A percentile compares a stretch with the other conserved stretches of the same genome.
Evolutionary conservation across 2,888 invertebrate genomes (phyloP).

Genomic region (Tipula unca): DNA sequence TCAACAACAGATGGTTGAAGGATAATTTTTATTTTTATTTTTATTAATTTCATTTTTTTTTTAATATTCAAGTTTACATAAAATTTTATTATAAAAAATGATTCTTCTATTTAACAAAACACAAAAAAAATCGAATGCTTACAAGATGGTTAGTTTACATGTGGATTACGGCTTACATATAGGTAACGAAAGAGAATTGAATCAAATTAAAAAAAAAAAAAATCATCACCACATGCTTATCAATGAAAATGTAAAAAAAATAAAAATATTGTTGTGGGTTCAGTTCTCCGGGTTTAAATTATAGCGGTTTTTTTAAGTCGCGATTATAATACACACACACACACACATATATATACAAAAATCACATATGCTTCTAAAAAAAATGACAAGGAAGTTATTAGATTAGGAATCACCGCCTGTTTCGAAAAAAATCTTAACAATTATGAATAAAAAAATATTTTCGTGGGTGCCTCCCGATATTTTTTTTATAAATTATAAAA

Average conservation of each 20-base stretch:
- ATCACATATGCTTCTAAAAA: not conserved
- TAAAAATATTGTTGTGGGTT: not conserved
- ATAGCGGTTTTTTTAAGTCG: not conserved
- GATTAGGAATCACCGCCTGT: not conserved
- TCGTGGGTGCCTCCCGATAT: not conserved
- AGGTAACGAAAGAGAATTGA: not conserved
- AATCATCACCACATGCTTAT: slow-evolving; percentile 8
- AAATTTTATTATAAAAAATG: not conserved
- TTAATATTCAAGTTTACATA: not conserved
- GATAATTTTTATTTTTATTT: not conserved
- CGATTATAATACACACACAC: not conserved
- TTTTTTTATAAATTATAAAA: not conserved
- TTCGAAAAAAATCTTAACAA: not conserved
- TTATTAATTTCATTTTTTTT: not conserved
- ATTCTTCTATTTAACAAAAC: not conserved
- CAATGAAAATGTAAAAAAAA: not conserved
- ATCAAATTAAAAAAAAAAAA: not conserved
- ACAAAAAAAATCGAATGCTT: not conserved
- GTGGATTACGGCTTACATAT: not conserved
- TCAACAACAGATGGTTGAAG: not conserved
- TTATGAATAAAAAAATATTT: not conserved
- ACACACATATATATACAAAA: too few relatives aligned
- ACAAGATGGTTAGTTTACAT: slow-evolving; percentile 1
- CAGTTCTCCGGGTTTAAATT: not conserved
- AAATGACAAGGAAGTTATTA: not conserved